Evolutionary conservation across 2,888 invertebrate genomes (phyloP).

Genomic region (Ochropleura plecta): DNA sequence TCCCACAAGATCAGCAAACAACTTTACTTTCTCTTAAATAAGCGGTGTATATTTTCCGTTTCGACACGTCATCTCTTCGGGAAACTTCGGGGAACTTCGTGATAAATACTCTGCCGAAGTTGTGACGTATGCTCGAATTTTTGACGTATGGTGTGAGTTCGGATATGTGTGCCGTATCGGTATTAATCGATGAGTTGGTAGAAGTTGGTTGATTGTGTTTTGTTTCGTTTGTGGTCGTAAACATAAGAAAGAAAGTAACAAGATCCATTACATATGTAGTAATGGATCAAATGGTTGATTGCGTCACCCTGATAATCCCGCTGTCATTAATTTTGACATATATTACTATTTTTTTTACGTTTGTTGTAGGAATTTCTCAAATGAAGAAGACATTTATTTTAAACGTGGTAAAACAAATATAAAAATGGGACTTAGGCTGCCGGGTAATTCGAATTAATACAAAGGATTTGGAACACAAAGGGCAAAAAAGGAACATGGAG

Average conservation of each 20-base stretch:
- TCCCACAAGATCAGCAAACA: conserved; percentile 32
- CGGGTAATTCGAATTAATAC: too few species aligned
- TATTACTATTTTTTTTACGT: too few species aligned
- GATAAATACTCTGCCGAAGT: conserved; percentile 53
- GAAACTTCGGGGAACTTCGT: conserved; percentile 38
- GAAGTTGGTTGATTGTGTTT: not conserved
- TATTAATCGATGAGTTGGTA: conserved; percentile 25
- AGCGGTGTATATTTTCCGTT: conserved; percentile 40
- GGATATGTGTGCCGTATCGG: conserved; percentile 26
- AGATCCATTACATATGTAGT: not conserved
- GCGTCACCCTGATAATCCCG: not conserved
- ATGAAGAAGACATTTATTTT: too few species aligned
- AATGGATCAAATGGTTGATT: not conserved
- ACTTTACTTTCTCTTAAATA: conserved; percentile 37
- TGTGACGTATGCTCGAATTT: conserved; percentile 39
- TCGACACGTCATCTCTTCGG: conserved; percentile 48
- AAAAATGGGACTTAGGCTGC: too few species aligned
- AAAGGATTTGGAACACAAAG: too few species aligned
- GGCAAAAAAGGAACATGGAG: too few species aligned
- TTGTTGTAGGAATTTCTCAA: too few species aligned
- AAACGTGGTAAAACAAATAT: too few species aligned
- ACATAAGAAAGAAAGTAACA: not conserved
- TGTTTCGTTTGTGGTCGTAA: not conserved
- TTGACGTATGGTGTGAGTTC: conserved; percentile 46
- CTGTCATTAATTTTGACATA: too few species aligned